phyloP scores from a whole-genome alignment of 2,888 invertebrate genomes.

The Enchytraeus crypticus region DNA sequence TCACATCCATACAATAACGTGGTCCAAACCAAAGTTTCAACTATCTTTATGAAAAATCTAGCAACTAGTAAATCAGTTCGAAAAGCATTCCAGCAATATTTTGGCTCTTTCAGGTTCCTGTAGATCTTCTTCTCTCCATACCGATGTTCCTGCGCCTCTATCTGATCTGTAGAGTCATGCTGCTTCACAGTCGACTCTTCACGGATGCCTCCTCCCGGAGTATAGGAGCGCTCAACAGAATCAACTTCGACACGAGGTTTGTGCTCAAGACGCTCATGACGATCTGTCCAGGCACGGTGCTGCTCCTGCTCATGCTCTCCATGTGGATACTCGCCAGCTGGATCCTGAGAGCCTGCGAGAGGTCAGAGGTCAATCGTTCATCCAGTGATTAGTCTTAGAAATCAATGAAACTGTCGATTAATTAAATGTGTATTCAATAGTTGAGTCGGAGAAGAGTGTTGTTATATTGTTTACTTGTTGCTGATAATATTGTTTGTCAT shows the following conservation, averaged over 20 bases:
- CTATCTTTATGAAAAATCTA: too few species aligned
- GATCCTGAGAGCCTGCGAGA: constrained; percentile 96
- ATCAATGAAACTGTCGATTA: background rate
- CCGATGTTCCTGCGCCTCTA: constrained; percentile 99
- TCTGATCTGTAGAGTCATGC: constrained; percentile 96
- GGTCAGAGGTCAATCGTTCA: constrained; percentile 55
- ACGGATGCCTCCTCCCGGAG: too few species aligned
- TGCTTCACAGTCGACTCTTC: constrained; percentile 96
- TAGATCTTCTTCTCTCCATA: constrained; percentile 86
- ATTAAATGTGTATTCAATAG: background rate
- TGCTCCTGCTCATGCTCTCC: constrained; percentile 97
- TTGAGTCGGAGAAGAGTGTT: too few species aligned
- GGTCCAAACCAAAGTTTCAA: too few species aligned
- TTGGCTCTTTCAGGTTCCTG: constrained; percentile 29
- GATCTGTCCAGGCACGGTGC: constrained; percentile 94
- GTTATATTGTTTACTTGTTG: too few species aligned
- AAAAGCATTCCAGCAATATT: background rate
- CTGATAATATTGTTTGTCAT: too few species aligned
- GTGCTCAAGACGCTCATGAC: constrained; percentile 98
- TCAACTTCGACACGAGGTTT: constrained; percentile 69
- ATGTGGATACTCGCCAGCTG: constrained; percentile 99
- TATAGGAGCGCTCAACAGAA: constrained; percentile 49
- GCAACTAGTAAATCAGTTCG: too few species aligned
- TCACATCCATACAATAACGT: too few species aligned
- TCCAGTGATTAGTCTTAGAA: background rate